Percentiles rank a stretch among this genome's conserved stretches.
Evolutionary conservation across 2,888 invertebrate genomes (phyloP).

Genomic region (Hydraecia micacea): DNA sequence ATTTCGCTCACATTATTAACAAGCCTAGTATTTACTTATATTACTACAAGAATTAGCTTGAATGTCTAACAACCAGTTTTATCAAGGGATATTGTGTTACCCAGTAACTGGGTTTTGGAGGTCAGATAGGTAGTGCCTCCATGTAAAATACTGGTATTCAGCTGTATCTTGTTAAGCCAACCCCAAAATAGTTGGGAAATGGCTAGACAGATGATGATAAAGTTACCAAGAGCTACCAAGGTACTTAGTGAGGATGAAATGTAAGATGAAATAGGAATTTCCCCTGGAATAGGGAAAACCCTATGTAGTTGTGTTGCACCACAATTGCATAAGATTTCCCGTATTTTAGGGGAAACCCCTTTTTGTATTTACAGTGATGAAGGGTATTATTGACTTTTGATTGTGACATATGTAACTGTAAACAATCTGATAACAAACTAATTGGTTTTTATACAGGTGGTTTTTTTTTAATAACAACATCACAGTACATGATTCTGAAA

Average conservation of each 20-base stretch:
- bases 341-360: conserved; percentile 1
- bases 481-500: too few species aligned
- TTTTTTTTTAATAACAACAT: too few species aligned
- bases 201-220: neutral
- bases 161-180: neutral
- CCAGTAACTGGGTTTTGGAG: neutral
- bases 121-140: neutral
- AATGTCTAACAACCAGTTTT: neutral
- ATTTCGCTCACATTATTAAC: neutral
- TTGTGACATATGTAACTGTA: neutral
- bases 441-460: neutral
- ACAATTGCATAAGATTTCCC: neutral
- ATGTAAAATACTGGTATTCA: neutral
- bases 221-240: neutral
- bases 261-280: too few species aligned
- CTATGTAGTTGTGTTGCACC: neutral
- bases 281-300: too few species aligned
- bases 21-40: neutral
- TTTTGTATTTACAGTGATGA: neutral
- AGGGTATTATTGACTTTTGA: neutral
- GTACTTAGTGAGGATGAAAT: neutral
- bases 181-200: neutral
- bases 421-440: neutral
- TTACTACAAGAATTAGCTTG: neutral
- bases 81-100: neutral